Evolutionary conservation across 1,140 invertebrate genomes (phyloP).

Genomic region (Leptestheria dahalacensis): DNA sequence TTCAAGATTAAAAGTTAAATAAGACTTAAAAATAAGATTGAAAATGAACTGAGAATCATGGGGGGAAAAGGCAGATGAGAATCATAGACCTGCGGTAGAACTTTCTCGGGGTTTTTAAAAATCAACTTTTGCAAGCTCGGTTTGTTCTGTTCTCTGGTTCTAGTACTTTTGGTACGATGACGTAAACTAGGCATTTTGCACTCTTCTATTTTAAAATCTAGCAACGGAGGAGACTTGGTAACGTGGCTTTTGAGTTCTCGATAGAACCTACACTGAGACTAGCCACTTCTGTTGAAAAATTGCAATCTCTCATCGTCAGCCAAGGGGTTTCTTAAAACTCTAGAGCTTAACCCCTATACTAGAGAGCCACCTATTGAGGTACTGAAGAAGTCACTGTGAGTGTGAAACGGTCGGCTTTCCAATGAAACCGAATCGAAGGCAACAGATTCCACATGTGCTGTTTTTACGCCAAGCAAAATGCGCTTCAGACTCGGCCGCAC

Average conservation of each 20-base stretch:
- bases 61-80: not conserved
- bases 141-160: not conserved
- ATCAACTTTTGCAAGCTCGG: not conserved
- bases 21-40: not conserved
- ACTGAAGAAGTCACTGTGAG: not conserved
- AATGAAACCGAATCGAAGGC: conserved; percentile 5
- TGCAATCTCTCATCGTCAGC: too few relatives aligned
- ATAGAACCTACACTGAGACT: too few relatives aligned
- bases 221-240: too few relatives aligned
- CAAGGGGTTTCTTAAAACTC: not conserved
- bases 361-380: not conserved
- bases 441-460: not conserved
- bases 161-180: not conserved
- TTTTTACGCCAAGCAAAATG: not conserved
- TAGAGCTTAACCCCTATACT: not conserved
- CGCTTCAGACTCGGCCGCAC: not conserved
- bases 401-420: not conserved
- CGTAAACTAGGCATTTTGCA: not conserved
- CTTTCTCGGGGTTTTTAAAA: conserved; percentile 4
- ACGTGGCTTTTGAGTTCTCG: too few relatives aligned
- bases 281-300: too few relatives aligned
- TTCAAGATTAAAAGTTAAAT: not conserved
- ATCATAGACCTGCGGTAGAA: not conserved
- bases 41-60: not conserved
- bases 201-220: too few relatives aligned